These are phyloP conservation scores for Hephaestus fuliginosus DNA, from an alignment of 2,797 vertebrate species.

Conservation along the genomic window DNA sequence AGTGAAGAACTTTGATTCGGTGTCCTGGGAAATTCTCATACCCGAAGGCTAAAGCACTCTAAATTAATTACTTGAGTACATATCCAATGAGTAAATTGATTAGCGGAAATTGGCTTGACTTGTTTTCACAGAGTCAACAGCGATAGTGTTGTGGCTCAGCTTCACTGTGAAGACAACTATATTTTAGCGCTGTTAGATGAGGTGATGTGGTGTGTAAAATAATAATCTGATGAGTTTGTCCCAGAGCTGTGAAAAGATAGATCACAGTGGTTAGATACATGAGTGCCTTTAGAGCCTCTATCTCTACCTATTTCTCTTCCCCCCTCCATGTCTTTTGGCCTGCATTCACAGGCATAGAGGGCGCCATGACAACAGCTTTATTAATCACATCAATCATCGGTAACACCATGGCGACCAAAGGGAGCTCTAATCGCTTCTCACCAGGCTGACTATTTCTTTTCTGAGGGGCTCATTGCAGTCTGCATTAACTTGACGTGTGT, in stretches of 20 bases:
- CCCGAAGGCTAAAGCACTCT: constrained; percentile 27
- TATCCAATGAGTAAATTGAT: constrained; percentile 53
- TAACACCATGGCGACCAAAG: constrained; percentile 78
- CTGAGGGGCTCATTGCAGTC: constrained; percentile 72
- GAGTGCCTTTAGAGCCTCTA: constrained; percentile 59
- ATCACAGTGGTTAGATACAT: constrained; percentile 64
- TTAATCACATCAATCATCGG: constrained; percentile 88
- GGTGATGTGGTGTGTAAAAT: constrained; percentile 63
- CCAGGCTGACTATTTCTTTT: constrained; percentile 74
- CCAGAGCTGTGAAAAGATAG: constrained; percentile 61
- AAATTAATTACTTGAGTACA: constrained; percentile 55
- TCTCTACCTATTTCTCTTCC: constrained; percentile 51
- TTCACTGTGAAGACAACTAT: constrained; percentile 33
- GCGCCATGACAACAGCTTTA: constrained; percentile 84
- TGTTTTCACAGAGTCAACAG: constrained; percentile 34
- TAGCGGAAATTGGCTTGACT: constrained; percentile 24
- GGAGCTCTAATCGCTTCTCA: constrained; percentile 80
- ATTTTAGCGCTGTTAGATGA: constrained; percentile 37
- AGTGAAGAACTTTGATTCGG: constrained; percentile 6
- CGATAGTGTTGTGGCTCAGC: constrained; percentile 7
- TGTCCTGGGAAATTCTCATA: constrained; percentile 33
- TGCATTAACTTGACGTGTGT: constrained; percentile 70
- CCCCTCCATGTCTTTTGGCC: constrained; percentile 60
- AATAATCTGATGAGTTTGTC: constrained; percentile 72
- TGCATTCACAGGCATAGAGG: constrained; percentile 71